Conservation (phyloP, 2,797 vertebrate genomes). For the Lagodon rhomboides region DNA sequence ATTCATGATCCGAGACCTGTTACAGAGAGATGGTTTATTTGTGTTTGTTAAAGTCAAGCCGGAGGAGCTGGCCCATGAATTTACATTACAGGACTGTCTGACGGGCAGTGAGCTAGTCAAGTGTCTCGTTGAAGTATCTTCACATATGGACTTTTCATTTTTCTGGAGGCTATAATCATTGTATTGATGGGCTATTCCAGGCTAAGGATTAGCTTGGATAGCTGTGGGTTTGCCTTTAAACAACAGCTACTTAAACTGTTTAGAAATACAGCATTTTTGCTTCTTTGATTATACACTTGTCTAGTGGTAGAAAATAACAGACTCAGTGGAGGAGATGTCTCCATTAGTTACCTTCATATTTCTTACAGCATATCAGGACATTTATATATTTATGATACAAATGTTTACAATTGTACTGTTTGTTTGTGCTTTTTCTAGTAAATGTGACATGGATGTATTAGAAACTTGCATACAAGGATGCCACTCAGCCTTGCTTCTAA, state of each 20-base stretch:
- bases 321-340: not conserved
- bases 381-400: not conserved
- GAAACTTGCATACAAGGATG: too few species aligned
- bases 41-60: slow-evolving; percentile 27
- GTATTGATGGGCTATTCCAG: not conserved
- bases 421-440: too few species aligned
- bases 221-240: not conserved
- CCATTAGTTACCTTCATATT: not conserved
- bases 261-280: slow-evolving; percentile 24
- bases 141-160: not conserved
- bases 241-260: slow-evolving; percentile 27
- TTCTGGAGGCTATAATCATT: not conserved
- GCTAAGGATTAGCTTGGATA: not conserved
- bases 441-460: too few species aligned
- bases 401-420: too few species aligned
- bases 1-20: slow-evolving; percentile 7
- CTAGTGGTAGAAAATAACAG: not conserved
- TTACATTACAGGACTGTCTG: slow-evolving; percentile 23
- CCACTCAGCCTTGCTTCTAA: too few species aligned
- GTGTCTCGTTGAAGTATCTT: not conserved
- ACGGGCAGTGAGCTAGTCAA: slow-evolving; percentile 13
- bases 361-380: not conserved
- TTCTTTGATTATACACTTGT: not conserved
- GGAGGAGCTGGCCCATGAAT: not conserved
- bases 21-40: slow-evolving; percentile 15